Conservation (phyloP, 2,113 vertebrate species). For the Crotalus tigris region DNA sequence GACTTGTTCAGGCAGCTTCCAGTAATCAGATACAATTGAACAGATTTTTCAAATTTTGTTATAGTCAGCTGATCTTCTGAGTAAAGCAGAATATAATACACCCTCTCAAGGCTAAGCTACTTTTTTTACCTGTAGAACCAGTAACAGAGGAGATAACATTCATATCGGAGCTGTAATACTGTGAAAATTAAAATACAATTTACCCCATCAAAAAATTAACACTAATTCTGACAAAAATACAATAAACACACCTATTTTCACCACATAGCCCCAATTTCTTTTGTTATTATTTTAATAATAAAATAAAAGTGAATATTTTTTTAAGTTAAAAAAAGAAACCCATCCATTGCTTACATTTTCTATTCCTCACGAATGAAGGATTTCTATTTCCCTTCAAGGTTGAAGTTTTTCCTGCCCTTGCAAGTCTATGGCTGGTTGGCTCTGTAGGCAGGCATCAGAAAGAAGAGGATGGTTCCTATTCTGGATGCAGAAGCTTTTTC, state of each 20-base stretch:
- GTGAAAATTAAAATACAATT: neutral
- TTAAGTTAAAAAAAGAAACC: neutral
- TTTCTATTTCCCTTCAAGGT: neutral
- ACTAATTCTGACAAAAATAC: neutral
- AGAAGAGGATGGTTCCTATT: conserved; percentile 1
- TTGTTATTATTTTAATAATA: neutral
- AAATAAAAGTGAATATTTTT: neutral
- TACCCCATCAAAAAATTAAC: neutral
- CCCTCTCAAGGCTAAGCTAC: neutral
- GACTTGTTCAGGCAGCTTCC: neutral
- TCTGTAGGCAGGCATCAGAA: conserved; percentile 38
- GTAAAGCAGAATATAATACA: too few relatives aligned
- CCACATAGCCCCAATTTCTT: neutral
- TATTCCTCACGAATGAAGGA: neutral
- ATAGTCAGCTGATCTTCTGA: neutral
- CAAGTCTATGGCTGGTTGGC: conserved; percentile 17
- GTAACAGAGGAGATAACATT: neutral
- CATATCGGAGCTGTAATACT: neutral
- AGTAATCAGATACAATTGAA: neutral
- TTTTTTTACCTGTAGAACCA: neutral
- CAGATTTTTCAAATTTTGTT: neutral
- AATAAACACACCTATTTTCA: neutral
- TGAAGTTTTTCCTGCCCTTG: neutral
- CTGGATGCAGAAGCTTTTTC: neutral
- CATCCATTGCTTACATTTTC: neutral